These are phyloP conservation scores for Cirrhinus mrigala DNA, from an alignment of 2,797 vertebrate species.

Conservation along the genomic window DNA sequence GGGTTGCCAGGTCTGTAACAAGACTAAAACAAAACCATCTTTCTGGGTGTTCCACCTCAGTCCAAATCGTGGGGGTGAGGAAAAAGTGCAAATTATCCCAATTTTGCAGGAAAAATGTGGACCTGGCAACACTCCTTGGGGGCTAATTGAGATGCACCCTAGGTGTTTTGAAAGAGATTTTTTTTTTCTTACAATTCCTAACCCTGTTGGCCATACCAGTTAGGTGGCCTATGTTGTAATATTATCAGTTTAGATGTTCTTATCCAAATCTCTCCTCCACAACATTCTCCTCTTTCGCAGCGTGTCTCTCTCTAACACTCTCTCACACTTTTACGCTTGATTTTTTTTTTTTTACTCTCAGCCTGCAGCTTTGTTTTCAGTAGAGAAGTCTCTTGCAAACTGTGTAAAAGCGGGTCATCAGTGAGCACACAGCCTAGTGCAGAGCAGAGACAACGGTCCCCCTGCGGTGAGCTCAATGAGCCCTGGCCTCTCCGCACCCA, in stretches of 20 bases:
- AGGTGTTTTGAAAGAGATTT: neutral
- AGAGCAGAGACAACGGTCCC: conserved; percentile 29
- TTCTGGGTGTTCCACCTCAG: no score
- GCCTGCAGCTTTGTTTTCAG: conserved; percentile 36
- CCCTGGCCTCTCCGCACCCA: conserved; percentile 48
- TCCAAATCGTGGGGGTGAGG: no score
- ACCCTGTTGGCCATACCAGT: neutral
- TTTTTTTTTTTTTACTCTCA: neutral
- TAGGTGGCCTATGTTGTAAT: neutral
- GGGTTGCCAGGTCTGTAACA: no score
- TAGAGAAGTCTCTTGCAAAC: conserved; percentile 16
- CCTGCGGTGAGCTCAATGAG: conserved; percentile 50
- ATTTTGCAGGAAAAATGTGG: neutral
- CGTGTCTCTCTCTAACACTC: neutral
- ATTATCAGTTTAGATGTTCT: neutral
- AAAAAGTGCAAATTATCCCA: neutral
- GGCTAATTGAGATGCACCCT: neutral
- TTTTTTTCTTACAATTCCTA: neutral
- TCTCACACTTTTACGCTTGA: neutral
- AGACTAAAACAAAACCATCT: no score
- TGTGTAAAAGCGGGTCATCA: conserved; percentile 30
- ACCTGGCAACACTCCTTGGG: neutral
- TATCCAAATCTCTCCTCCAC: neutral
- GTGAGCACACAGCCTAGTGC: neutral
- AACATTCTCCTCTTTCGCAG: neutral